phyloP scores from a whole-genome alignment of 1,140 invertebrate genomes.

The Brachionus rubens region DNA sequence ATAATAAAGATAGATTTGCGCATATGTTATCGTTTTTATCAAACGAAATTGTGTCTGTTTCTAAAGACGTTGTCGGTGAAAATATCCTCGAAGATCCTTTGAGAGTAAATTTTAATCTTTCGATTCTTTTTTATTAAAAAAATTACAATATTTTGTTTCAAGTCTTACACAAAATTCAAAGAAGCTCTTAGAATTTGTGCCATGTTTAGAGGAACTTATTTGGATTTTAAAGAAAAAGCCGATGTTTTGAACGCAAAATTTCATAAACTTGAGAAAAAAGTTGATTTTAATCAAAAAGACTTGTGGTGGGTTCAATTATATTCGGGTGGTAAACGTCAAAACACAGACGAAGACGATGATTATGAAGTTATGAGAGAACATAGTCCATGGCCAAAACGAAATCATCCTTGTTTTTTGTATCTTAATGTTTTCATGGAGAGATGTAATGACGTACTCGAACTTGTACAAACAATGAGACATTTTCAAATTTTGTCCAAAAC shows the following conservation, averaged over 20 bases:
- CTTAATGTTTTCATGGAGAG: constrained; percentile 61
- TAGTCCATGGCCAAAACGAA: constrained; percentile 59
- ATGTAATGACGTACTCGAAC: constrained; percentile 60
- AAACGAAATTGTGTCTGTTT: constrained; percentile 59
- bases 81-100: constrained; percentile 57
- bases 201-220: constrained; percentile 59
- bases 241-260: constrained; percentile 58
- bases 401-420: constrained; percentile 57
- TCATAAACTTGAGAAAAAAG: constrained; percentile 56
- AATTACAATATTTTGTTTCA: constrained; percentile 44
- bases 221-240: constrained; percentile 59
- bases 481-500: constrained; percentile 57
- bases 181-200: constrained; percentile 59
- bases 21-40: constrained; percentile 56
- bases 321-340: constrained; percentile 44
- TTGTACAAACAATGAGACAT: constrained; percentile 59
- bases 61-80: constrained; percentile 57
- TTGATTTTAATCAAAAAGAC: constrained; percentile 31
- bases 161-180: constrained; percentile 59
- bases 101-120: constrained; percentile 52
- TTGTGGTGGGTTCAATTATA: constrained; percentile 47
- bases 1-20: constrained; percentile 57
- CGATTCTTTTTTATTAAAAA: too few relatives aligned
- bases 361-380: constrained; percentile 57
- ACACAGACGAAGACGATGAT: constrained; percentile 50